Percentiles rank a stretch among this genome's conserved stretches.
phyloP scores from a whole-genome alignment of 2,888 invertebrate genomes.

The Didymodactylos carnosus region DNA sequence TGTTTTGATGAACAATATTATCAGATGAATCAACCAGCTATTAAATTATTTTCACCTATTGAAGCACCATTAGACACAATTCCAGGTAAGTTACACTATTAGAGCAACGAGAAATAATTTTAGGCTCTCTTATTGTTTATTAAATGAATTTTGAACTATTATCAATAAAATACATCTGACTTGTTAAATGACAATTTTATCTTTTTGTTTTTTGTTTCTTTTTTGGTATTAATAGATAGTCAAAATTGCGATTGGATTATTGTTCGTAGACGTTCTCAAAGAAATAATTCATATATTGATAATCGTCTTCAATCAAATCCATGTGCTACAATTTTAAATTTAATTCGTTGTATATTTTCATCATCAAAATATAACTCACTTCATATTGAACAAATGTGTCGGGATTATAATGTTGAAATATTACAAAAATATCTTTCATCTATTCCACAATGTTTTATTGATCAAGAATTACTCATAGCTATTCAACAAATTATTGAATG shows the following conservation, averaged over 20 bases:
- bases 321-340: background rate
- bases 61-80: too few species aligned
- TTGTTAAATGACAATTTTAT: too few species aligned
- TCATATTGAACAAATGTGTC: background rate
- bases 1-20: background rate
- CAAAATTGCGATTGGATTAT: background rate
- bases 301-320: background rate
- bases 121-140: too few species aligned
- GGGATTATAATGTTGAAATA: background rate
- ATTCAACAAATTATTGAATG: background rate
- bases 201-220: too few species aligned
- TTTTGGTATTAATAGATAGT: too few species aligned
- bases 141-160: too few species aligned
- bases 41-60: too few species aligned
- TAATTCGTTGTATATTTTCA: background rate
- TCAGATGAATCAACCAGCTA: too few species aligned
- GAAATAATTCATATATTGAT: background rate
- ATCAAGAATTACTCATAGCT: slow-evolving; percentile 39
- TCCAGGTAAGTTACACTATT: too few species aligned
- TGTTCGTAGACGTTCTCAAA: background rate
- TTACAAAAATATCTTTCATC: background rate
- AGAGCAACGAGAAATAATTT: too few species aligned
- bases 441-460: slow-evolving; percentile 38
- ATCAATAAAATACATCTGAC: too few species aligned
- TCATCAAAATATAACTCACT: background rate